Base-by-base conservation (phyloP, 1,140 invertebrate species). In the Panagrolaimus sp. region DNA sequence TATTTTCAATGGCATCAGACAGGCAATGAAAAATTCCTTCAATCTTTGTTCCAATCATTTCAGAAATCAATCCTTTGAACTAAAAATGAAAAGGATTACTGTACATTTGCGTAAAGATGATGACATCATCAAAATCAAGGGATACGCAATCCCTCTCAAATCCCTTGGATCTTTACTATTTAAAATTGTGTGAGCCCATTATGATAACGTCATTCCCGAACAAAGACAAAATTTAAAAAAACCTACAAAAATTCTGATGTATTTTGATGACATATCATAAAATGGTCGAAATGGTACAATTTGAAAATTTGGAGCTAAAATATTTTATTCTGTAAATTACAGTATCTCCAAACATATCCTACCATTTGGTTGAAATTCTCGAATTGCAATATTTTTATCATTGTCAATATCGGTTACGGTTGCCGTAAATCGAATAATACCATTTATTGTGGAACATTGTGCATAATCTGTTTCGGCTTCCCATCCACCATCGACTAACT, bases 291-390 rank as follows among this genome's bases (percentile, higher is more conserved):
- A 0, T 26, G 52, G 52, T 12, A 58, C 8, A 12, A 58, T 12
- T 28, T 58, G 21, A 58, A 58, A 58, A 21, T 58, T 58, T 17
- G 52, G 52, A n/a, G 21, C 52, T n/a, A 52, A 24, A n/a, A n/a
- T n/a, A n/a, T n/a, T n/a, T n/a, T n/a, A n/a, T n/a, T n/a, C n/a
- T n/a, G n/a, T n/a, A n/a, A n/a, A n/a, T n/a, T n/a, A n/a, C n/a
- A n/a, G n/a, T n/a, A n/a, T n/a, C n/a, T n/a, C n/a, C n/a, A n/a
- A n/a, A n/a, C n/a, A n/a, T n/a, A n/a, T n/a, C n/a, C n/a, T n/a
- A n/a, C n/a, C n/a, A n/a, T 38, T 38, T 24, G 52, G 52, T 1
- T 26, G 21, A 58, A 58, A 58, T 28, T 58, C 28, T 21, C 21
- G 21, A 58, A 58, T 58, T 2, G 52, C 17, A n/a, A n/a, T 14